phyloP scores from a whole-genome alignment of 2,113 vertebrate genomes.

The Albula glossodonta region DNA sequence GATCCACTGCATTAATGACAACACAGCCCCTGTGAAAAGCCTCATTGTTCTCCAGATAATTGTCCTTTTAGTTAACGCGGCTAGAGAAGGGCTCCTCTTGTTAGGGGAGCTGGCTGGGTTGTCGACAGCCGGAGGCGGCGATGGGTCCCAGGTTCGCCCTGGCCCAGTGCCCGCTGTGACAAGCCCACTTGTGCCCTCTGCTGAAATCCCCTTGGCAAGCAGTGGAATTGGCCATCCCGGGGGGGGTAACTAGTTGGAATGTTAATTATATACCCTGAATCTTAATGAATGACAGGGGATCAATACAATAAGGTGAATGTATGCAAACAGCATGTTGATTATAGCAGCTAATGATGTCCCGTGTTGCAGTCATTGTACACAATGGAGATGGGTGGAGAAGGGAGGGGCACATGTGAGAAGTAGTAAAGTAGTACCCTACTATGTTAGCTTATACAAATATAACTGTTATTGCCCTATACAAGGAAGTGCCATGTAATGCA shows the following conservation, averaged over 20 bases:
- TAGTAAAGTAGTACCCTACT: neutral
- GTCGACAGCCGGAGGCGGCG: conserved; percentile 71
- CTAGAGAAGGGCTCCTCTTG: conserved; percentile 71
- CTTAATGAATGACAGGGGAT: conserved; percentile 78
- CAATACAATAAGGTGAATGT: conserved; percentile 79
- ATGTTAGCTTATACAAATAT: neutral
- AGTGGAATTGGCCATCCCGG: conserved; percentile 74
- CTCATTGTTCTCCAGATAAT: conserved; percentile 82
- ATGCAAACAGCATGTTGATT: conserved; percentile 82
- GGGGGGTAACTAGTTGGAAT: conserved; percentile 63
- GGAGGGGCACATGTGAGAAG: conserved; percentile 27
- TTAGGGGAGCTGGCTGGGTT: conserved; percentile 70
- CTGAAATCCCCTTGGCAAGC: conserved; percentile 72
- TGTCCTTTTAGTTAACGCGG: conserved; percentile 81
- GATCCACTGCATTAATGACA: conserved; percentile 79
- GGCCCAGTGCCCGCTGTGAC: conserved; percentile 73
- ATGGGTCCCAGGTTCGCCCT: conserved; percentile 64
- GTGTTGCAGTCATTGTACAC: conserved; percentile 51
- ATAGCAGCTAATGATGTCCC: conserved; percentile 70
- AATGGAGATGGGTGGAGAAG: conserved; percentile 17
- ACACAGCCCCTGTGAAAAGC: conserved; percentile 77
- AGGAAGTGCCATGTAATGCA: neutral
- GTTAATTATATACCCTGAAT: conserved; percentile 80
- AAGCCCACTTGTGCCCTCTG: conserved; percentile 77
- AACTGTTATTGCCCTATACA: neutral